Conservation (phyloP, 2,888 invertebrate genomes). For the Dynastes maya region DNA sequence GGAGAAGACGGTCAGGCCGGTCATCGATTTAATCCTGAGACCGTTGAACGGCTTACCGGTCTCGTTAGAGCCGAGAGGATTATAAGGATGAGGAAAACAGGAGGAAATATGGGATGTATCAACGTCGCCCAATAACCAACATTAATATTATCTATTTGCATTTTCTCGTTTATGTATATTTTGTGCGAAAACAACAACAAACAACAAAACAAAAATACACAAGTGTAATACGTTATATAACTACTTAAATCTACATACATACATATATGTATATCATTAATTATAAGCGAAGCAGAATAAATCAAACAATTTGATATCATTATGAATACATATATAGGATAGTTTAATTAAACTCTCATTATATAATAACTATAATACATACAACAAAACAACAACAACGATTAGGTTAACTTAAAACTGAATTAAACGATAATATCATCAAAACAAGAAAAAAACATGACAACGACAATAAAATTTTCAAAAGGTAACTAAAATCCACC, state of each 20-base stretch:
- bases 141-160: no score
- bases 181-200: slow-evolving; percentile 3
- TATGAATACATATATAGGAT: no score
- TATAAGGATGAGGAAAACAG: neutral
- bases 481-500: slow-evolving; percentile 52
- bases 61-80: slow-evolving; percentile 19
- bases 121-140: no score
- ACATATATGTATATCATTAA: no score
- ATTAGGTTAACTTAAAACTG: neutral
- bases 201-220: no score
- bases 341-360: no score
- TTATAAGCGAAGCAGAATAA: no score
- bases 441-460: neutral
- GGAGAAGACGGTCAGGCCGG: slow-evolving; percentile 32
- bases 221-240: no score
- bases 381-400: neutral
- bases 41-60: slow-evolving; percentile 39
- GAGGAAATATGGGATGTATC: no score
- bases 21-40: slow-evolving; percentile 40
- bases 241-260: no score
- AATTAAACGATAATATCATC: no score
- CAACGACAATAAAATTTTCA: neutral
- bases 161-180: neutral
- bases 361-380: neutral
- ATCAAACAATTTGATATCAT: no score